Conservation (phyloP, 2,888 invertebrate species). For the Erannis defoliaria region DNA sequence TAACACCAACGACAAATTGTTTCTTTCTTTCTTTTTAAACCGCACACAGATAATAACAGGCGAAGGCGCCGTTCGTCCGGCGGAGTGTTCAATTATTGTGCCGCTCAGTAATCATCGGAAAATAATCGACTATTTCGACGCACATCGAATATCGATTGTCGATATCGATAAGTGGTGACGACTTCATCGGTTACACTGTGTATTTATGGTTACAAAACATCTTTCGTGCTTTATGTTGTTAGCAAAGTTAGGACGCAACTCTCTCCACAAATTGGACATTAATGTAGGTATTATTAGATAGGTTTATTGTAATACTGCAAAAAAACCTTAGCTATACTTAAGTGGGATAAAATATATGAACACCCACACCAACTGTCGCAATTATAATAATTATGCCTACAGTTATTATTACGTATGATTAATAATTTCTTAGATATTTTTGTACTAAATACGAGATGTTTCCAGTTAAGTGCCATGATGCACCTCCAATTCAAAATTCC, state of each 20-base stretch:
- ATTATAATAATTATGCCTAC: background rate
- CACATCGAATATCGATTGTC: slow-evolving; percentile 56
- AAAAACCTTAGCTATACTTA: too few relatives aligned
- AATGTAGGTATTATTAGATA: too few relatives aligned
- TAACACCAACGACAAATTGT: slow-evolving; percentile 45
- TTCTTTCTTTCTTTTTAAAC: slow-evolving; percentile 38
- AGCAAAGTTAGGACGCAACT: background rate
- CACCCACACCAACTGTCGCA: background rate
- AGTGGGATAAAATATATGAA: too few relatives aligned
- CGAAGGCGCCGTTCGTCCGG: slow-evolving; percentile 46
- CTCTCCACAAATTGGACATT: background rate
- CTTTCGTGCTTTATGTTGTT: background rate
- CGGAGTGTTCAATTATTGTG: slow-evolving; percentile 59
- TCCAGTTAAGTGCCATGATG: slow-evolving; percentile 4
- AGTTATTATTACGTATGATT: background rate
- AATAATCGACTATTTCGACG: slow-evolving; percentile 75
- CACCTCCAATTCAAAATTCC: slow-evolving; percentile 7
- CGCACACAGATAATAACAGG: slow-evolving; percentile 65
- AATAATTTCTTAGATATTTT: background rate
- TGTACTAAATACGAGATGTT: background rate
- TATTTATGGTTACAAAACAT: slow-evolving; percentile 13
- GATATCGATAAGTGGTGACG: slow-evolving; percentile 46
- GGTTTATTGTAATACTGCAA: too few relatives aligned
- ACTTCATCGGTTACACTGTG: slow-evolving; percentile 55
- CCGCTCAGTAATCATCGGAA: slow-evolving; percentile 79